Conservation (phyloP, 2,113 vertebrate species). For the Ophthalmolycus amberensis region DNA sequence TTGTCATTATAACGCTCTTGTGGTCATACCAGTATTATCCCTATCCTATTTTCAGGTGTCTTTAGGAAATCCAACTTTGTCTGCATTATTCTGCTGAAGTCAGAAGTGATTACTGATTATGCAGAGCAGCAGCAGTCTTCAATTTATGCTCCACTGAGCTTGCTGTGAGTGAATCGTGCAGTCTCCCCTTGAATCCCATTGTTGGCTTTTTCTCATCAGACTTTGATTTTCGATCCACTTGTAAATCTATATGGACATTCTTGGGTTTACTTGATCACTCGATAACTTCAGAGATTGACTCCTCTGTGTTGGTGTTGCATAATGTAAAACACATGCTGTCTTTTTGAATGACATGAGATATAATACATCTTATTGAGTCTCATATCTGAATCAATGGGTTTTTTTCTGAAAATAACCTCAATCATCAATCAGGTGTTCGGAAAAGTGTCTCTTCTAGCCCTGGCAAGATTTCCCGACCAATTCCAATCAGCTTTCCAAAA, state of each 20-base stretch:
- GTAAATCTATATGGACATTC: constrained; percentile 47
- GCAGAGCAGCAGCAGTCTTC: constrained; percentile 14
- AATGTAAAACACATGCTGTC: neutral
- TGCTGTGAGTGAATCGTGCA: constrained; percentile 29
- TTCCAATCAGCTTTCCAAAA: constrained; percentile 21
- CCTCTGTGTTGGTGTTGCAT: constrained; percentile 3
- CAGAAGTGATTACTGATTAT: constrained; percentile 35
- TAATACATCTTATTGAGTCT: neutral
- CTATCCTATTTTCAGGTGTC: constrained; percentile 6
- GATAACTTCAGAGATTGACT: constrained; percentile 31
- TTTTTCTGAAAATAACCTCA: constrained; percentile 7
- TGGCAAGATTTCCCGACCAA: neutral
- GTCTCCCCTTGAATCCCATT: constrained; percentile 37
- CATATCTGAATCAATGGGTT: constrained; percentile 1
- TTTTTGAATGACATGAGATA: constrained; percentile 9
- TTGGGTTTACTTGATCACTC: constrained; percentile 34
- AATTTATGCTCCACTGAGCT: constrained; percentile 28
- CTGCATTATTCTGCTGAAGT: constrained; percentile 20
- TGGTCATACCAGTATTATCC: neutral
- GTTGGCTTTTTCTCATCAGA: constrained; percentile 44
- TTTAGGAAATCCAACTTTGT: neutral
- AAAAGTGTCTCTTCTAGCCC: neutral
- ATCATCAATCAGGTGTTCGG: neutral
- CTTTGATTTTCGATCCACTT: constrained; percentile 46
- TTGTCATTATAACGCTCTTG: neutral